Percentiles rank a stretch among this genome's conserved stretches.
phyloP scores from a whole-genome alignment of 2,113 vertebrate genomes.

The Rhadina sibilatrix region DNA sequence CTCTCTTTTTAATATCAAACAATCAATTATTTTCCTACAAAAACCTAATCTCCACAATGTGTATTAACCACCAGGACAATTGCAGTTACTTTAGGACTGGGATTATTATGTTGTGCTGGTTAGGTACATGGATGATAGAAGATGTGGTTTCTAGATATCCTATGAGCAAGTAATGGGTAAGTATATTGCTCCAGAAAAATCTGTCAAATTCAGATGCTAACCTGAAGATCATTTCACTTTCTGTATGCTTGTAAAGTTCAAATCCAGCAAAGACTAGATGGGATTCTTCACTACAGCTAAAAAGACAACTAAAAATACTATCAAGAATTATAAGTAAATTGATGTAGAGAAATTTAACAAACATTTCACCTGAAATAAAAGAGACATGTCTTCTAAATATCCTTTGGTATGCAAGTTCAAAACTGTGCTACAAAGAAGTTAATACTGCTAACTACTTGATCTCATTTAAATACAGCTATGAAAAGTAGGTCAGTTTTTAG shows the following conservation, averaged over 20 bases:
- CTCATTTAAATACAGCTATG: background rate
- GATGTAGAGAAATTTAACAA: background rate
- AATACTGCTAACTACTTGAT: background rate
- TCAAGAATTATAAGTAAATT: background rate
- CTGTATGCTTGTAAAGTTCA: background rate
- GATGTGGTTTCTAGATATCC: background rate
- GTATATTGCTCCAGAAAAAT: background rate
- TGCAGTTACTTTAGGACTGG: background rate
- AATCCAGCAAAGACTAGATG: background rate
- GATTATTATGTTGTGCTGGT: background rate
- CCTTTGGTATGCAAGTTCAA: slow-evolving; percentile 25
- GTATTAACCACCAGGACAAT: background rate
- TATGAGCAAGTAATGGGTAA: background rate
- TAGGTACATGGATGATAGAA: background rate
- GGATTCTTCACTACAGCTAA: background rate
- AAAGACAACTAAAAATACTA: background rate
- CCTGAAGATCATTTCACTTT: background rate
- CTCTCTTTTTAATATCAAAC: background rate
- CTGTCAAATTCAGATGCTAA: background rate
- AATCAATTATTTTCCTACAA: background rate
- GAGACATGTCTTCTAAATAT: background rate
- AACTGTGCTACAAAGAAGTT: background rate
- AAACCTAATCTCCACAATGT: background rate
- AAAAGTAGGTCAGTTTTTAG: background rate
- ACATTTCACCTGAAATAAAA: background rate